These are phyloP conservation scores for Eupithecia abbreviata DNA, from an alignment of 2,888 invertebrate genomes.

Conservation along the genomic window DNA sequence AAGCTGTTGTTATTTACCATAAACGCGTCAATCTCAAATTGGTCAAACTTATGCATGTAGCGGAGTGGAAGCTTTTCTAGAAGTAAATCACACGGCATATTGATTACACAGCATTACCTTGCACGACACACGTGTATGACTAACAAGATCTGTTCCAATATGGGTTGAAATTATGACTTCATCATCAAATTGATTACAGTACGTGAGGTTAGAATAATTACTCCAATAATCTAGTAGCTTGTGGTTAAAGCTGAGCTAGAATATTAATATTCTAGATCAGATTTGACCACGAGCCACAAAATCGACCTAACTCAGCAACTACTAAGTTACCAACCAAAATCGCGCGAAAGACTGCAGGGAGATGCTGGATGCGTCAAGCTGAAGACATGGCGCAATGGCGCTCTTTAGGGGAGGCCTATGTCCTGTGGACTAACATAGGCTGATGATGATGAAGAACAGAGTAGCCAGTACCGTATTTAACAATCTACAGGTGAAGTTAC, in stretches of 20 bases:
- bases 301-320: not conserved
- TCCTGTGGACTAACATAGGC: no score
- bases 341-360: no score
- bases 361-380: no score
- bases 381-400: no score
- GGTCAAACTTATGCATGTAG: no score
- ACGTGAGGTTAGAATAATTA: not conserved
- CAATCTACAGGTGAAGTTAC: constrained; percentile 63
- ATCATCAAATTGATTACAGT: not conserved
- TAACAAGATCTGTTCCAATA: not conserved
- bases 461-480: not conserved
- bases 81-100: no score
- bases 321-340: not conserved
- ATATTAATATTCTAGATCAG: not conserved
- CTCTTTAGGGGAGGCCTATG: no score
- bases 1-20: not conserved
- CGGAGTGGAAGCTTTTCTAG: no score
- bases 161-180: not conserved
- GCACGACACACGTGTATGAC: not conserved
- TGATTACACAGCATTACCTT: not conserved
- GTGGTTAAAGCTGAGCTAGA: no score
- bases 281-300: not conserved
- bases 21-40: not conserved
- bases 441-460: no score
- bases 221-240: not conserved